Conservation (phyloP, 2,888 invertebrate genomes). For the Cantharis rufa region DNA sequence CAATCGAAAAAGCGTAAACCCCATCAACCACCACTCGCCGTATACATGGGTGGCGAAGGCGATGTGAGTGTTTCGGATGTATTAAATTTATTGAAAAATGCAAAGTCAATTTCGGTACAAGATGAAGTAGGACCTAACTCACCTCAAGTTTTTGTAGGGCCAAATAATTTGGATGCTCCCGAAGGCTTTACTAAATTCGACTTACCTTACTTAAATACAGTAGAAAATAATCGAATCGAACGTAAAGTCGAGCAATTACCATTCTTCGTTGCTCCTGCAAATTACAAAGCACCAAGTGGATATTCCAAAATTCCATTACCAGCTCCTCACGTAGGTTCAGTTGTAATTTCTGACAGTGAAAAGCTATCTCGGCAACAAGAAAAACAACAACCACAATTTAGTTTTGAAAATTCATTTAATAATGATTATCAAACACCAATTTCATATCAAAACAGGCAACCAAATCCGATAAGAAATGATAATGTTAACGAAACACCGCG, state of each 20-base stretch:
- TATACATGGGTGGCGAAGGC: conserved; percentile 69
- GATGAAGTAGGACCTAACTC: conserved; percentile 72
- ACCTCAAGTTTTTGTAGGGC: conserved; percentile 82
- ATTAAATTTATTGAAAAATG: conserved; percentile 68
- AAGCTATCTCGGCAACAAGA: neutral
- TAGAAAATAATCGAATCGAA: conserved; percentile 69
- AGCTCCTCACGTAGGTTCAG: conserved; percentile 84
- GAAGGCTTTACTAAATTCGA: conserved; percentile 79
- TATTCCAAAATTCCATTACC: conserved; percentile 86
- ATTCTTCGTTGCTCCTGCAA: conserved; percentile 84
- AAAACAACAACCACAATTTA: conserved; percentile 12
- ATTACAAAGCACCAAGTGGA: conserved; percentile 81
- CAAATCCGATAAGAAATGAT: conserved; percentile 4
- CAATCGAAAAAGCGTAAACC: conserved; percentile 67
- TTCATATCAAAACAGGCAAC: conserved; percentile 2
- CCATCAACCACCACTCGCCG: conserved; percentile 83
- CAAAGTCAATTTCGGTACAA: conserved; percentile 75
- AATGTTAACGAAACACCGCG: conserved; percentile 16
- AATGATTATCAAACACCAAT: conserved; percentile 3
- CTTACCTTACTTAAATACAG: conserved; percentile 77
- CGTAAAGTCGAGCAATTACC: conserved; percentile 75
- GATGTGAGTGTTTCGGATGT: conserved; percentile 72
- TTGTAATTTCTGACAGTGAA: conserved; percentile 62
- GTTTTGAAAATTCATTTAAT: conserved; percentile 5
- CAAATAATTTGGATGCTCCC: conserved; percentile 72